Evolutionary conservation across 2,888 invertebrate species (phyloP).

Genomic region (Hypsopygia costalis): DNA sequence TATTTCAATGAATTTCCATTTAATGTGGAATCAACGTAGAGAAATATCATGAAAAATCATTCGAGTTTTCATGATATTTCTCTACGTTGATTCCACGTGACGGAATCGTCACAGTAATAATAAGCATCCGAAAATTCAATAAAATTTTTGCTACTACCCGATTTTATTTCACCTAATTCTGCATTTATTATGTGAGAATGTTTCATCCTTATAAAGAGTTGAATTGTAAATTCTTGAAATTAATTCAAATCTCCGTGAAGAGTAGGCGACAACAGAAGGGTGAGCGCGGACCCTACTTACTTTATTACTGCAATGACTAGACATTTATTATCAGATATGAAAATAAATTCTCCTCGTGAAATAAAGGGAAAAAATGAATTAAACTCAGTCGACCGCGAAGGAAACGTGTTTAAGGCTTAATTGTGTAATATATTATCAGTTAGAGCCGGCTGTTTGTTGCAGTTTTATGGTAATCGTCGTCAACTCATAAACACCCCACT

Average conservation of each 20-base stretch:
- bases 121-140: too few relatives aligned
- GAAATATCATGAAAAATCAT: too few relatives aligned
- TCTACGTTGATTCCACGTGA: too few relatives aligned
- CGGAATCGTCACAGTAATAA: too few relatives aligned
- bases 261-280: conserved; percentile 30
- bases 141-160: too few relatives aligned
- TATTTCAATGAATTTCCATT: too few relatives aligned
- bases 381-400: conserved; percentile 44
- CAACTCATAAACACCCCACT: conserved; percentile 15
- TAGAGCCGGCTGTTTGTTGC: conserved; percentile 39
- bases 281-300: conserved; percentile 42
- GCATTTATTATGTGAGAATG: too few relatives aligned
- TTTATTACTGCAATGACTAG: conserved; percentile 70
- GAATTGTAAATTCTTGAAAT: background rate
- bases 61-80: too few relatives aligned
- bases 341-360: conserved; percentile 62
- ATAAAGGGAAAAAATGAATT: conserved; percentile 58
- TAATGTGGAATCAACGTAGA: too few relatives aligned
- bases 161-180: too few relatives aligned
- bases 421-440: conserved; percentile 54
- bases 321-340: conserved; percentile 73
- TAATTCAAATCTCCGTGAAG: conserved; percentile 13
- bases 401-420: conserved; percentile 46
- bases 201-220: background rate
- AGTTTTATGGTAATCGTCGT: conserved; percentile 33